A percentile compares a stretch with the other conserved stretches of the same genome.
phyloP scores from a whole-genome alignment of 2,113 vertebrate genomes.

The Vulpes vulpes region DNA sequence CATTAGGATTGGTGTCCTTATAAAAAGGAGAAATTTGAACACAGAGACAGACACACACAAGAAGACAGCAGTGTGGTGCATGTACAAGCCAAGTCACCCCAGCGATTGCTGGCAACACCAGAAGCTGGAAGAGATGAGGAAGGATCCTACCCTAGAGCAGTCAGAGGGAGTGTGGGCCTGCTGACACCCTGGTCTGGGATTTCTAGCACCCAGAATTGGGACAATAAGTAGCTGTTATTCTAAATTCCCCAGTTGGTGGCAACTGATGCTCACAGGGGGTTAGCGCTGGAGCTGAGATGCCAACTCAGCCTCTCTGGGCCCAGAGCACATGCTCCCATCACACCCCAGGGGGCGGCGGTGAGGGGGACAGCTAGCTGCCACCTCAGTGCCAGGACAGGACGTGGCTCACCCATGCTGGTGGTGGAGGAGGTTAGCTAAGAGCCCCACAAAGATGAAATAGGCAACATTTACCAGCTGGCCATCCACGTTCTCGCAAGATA shows the following conservation, averaged over 20 bases:
- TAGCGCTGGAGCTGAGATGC: neutral
- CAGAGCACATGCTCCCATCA: neutral
- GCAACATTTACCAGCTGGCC: neutral
- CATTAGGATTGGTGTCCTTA: neutral
- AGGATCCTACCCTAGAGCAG: too few relatives aligned
- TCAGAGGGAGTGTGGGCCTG: neutral
- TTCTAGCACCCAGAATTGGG: neutral
- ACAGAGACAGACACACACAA: neutral
- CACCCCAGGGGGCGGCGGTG: too few relatives aligned
- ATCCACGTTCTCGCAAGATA: neutral
- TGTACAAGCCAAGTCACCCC: neutral
- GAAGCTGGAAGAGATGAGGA: neutral
- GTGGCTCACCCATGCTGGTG: neutral
- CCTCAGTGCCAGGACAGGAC: fast-evolving
- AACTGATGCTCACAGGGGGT: neutral
- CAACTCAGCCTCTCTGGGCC: neutral
- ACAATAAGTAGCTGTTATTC: neutral
- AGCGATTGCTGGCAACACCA: neutral
- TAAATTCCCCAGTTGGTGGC: neutral
- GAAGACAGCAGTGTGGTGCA: fast-evolving
- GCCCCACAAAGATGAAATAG: neutral
- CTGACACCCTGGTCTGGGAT: too few relatives aligned
- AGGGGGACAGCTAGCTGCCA: too few relatives aligned
- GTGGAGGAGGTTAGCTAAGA: neutral
- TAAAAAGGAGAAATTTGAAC: neutral